Conservation (phyloP, 2,113 vertebrate genomes). For the Cyanoliseus patagonus region DNA sequence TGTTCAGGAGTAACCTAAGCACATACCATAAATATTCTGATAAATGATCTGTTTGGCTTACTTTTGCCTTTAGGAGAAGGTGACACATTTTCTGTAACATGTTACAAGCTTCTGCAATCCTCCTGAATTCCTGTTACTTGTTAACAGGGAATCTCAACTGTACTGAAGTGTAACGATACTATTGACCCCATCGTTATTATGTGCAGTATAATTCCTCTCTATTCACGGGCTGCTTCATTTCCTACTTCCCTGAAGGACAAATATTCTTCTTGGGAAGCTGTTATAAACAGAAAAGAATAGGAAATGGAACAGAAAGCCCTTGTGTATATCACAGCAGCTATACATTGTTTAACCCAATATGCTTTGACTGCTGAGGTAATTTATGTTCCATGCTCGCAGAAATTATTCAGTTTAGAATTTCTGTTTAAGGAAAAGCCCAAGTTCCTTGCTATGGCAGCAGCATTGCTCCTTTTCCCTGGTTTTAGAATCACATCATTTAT, state of each 20-base stretch:
- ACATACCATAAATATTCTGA: background rate
- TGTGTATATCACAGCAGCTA: background rate
- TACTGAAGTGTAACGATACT: background rate
- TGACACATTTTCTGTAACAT: background rate
- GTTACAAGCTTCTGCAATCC: background rate
- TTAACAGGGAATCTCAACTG: background rate
- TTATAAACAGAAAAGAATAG: background rate
- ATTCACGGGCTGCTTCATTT: background rate
- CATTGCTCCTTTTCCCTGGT: background rate
- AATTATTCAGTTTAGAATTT: background rate
- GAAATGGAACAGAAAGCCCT: background rate
- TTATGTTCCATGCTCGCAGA: background rate
- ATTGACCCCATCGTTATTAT: background rate
- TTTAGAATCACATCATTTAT: accelerated
- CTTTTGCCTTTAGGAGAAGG: background rate
- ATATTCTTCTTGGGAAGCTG: background rate
- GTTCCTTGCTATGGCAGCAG: background rate
- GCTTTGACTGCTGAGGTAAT: background rate
- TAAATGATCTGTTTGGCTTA: background rate
- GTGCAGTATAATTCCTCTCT: background rate
- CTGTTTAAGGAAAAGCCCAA: background rate
- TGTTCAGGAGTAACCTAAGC: background rate
- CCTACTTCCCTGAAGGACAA: background rate
- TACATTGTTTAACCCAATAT: background rate
- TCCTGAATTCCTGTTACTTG: background rate